Base-by-base conservation (phyloP, 2,888 invertebrate species). In the Bombylius major region DNA sequence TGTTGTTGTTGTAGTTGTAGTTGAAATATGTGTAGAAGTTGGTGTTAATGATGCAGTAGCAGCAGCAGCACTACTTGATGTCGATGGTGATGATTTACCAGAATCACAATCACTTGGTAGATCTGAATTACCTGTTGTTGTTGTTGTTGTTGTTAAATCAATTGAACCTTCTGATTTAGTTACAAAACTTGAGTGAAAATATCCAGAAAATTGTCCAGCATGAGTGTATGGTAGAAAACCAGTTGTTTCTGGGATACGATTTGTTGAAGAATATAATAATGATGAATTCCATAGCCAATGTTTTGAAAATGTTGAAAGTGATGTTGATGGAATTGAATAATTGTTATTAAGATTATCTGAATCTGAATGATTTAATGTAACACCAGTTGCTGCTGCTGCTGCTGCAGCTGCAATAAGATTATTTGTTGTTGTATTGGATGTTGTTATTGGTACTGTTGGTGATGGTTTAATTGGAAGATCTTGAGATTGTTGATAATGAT, bases 251-350 rank as follows among this genome's bases (percentile, higher is more conserved):
- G 69, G 64, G 57, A 68, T 45, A 56, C 72, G 62, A 39, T 50
- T 14, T 8, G 57, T 51, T 54, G 70, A 62, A 34, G 72, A 70
- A 61, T 75, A 75, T 23, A 75, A 65, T 4, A 75, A 58, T 8
- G 72, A 72, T 4, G 73, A 70, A 62, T 73, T 75, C 75, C 75
- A 75, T 23, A 75, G 65, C 75, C 75, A 75, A 61, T 75, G 74
- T 50, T 75, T 75, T 55, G 72, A 69, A 45, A 74, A 62, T 12
- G 64, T 59, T 13, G 62, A 56, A 7, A 63, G 57, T 36, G 60
- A 59, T 52, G 56, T 58, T 39, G 62, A 56, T 34, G 63, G 61
- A 33, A 61, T 47, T 12, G 70, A 65, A 14, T 57, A 56, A 36
- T 45, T 14, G 11, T 4, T 42, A 14, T 46, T 50, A 3, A 54